Base-by-base conservation (phyloP, 1,140 invertebrate genomes). In the Atopsyche davidsoni region DNA sequence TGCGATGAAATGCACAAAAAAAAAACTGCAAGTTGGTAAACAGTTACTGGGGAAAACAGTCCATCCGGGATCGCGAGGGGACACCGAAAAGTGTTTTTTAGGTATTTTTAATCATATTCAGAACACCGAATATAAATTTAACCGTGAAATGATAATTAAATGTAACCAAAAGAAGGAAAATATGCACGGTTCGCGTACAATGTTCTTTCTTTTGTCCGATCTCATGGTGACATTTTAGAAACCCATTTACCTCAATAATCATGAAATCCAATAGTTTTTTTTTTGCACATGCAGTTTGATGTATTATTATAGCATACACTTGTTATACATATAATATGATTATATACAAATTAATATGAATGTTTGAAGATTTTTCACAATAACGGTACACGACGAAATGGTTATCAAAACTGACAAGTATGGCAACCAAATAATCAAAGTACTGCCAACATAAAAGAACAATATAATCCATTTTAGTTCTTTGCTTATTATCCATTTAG, bases 361-460 rank as follows among this genome's bases (percentile, higher is more conserved):
- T 34, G n/a, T 34, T 4, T 16, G 11, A 17, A 39, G 38, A 41
- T 49, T 49, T 49, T 49, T 40, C 46, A 49, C 46, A 49, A 49
- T 49, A 49, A 49, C 46, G 46, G 46, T 49, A 49, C 46, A 49
- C 46, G 46, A 41, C 25, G 46, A 49, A 49, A 41, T 49, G 38
- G 46, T 49, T 49, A 49, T 49, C 46, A 49, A 49, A 49, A 49
- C 38, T 49, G 36, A 41, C 38, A 2, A 42, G 36, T 39, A 18
- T 18, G 3, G n/a, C n/a, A 39, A 11, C 3, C 32, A 3, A 34
- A 4, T 34, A 34, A 4, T 34, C 16, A 13, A 13, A 28, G n/a
- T 28, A 28, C 32, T 16, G 16, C n/a, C 32, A 34, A 16, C 32
- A 34, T 34, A 34, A 34, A 4, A 11, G 16, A 34, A 34, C 16